Evolutionary conservation across 2,888 invertebrate species (phyloP), one percentile per base, ranked within the genome.

Genomic region (Petrolisthes cinctipes): DNA sequence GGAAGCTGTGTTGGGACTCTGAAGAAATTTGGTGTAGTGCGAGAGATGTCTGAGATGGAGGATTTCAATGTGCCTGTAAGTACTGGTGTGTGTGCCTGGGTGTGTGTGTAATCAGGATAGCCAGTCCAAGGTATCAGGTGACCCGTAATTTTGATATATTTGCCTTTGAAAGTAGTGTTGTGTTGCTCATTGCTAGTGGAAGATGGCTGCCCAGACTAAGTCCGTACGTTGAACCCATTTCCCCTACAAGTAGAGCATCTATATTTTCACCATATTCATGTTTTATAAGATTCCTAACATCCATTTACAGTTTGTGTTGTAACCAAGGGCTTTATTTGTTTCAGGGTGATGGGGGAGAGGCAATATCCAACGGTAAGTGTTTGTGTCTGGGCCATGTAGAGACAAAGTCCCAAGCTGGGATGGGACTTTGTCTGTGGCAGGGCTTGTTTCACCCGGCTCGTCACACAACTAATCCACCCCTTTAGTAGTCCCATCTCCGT

Each of bases 171-270:
- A 75, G 37, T 81, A 57, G 80, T 23, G 53, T 57, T 73, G 61
- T 80, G 57, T 51, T 53, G n/a, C 68, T n/a, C 53, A 68, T n/a
- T 20, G 78, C 53, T 68, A 75, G 82, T 82, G 82, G 81, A 81
- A 78, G 76, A 76, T 86, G 84, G 83, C 84, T 54, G 86, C 86
- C 86, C n/a, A 81, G 82, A 86, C 86, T 86, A 86, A 75, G 86
- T 86, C 53, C 86, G 81, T 82, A 86, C 82, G 82, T 82, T 82
- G 86, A 82, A 82, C 81, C 86, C 81, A 68, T 86, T 86, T 82
- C 61, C 86, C n/a, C 61, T 53, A 57, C 73, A 85, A 79, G 85
- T 86, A 51, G 81, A 82, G 86, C 86, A 81, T 82, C 7, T 75
- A 53, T 61, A 37, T 51, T 53, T 53, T 76, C 11, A 76, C 17